Evolutionary conservation across 2,113 vertebrate species (phyloP).

Genomic region (Gobio gobio): DNA sequence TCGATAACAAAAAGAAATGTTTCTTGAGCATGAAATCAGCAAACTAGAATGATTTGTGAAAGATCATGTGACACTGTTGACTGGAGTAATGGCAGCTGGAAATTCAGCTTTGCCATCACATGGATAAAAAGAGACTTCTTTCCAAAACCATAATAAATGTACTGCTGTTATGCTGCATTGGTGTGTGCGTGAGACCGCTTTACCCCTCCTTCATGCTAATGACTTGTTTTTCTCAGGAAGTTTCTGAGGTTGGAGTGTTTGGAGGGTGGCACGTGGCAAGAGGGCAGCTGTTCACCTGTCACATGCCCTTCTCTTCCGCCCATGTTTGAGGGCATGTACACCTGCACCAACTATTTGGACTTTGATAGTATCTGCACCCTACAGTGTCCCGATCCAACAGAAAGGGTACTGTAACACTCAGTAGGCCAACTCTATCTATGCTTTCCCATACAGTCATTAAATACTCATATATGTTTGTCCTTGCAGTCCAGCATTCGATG

Average conservation of each 20-base stretch:
- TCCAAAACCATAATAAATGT: background rate
- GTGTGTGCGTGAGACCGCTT: background rate
- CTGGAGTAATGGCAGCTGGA: too few species aligned
- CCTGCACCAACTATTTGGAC: constrained; percentile 85
- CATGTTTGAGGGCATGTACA: constrained; percentile 92
- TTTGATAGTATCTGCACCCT: constrained; percentile 85
- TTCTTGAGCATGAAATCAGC: background rate
- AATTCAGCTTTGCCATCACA: background rate
- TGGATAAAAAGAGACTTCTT: background rate
- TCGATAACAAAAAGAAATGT: too few species aligned
- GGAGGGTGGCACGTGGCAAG: constrained; percentile 86
- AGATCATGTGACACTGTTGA: too few species aligned
- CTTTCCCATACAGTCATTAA: background rate
- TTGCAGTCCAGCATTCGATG: constrained; percentile 83
- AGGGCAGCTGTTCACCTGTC: constrained; percentile 82
- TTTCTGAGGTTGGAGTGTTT: constrained; percentile 89
- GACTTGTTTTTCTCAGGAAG: constrained; percentile 75
- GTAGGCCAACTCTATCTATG: background rate
- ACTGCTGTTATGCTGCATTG: background rate
- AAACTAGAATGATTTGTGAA: too few species aligned
- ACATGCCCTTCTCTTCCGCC: constrained; percentile 82
- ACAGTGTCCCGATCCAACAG: constrained; percentile 75
- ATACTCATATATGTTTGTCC: constrained; percentile 34
- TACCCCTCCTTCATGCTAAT: background rate
- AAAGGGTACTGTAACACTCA: constrained; percentile 73